Percentiles rank a stretch among this genome's conserved stretches.
phyloP scores from a whole-genome alignment of 2,888 invertebrate genomes.

The Sarcophaga caerulescens region DNA sequence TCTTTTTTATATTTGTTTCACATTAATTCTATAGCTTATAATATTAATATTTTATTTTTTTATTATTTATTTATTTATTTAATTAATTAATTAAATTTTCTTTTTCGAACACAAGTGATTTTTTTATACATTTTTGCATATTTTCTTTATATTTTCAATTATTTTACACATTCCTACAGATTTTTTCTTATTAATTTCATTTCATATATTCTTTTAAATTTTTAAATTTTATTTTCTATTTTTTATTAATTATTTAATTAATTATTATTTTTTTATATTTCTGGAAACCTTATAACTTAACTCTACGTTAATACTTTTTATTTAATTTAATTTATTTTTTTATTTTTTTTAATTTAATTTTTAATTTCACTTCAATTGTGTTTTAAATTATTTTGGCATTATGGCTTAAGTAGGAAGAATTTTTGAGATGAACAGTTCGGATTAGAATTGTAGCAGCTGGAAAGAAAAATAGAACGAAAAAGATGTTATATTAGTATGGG shows the following conservation, averaged over 20 bases:
- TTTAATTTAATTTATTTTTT: too few relatives aligned
- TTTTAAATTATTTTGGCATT: conserved; percentile 28
- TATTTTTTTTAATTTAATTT: not conserved
- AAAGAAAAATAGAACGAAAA: conserved; percentile 2
- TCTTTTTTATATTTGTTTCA: too few relatives aligned
- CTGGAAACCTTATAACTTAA: not conserved
- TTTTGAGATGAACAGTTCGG: not conserved
- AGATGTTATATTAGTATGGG: too few relatives aligned
- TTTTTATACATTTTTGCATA: not conserved
- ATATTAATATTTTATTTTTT: too few relatives aligned
- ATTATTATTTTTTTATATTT: conserved; percentile 9
- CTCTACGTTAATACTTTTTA: not conserved
- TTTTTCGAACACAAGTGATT: too few relatives aligned
- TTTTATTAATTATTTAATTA: not conserved
- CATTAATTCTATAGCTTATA: too few relatives aligned
- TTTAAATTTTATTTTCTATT: not conserved
- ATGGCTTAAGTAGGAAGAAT: not conserved
- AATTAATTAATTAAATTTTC: too few relatives aligned
- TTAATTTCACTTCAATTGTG: conserved; percentile 30
- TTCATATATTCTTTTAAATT: not conserved
- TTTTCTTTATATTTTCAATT: not conserved
- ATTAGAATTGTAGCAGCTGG: conserved; percentile 15
- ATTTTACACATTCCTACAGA: not conserved
- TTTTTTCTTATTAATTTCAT: not conserved
- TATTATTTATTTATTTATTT: too few relatives aligned